These are phyloP conservation scores for Gastracanthus pulcherrimus DNA, from an alignment of 2,888 invertebrate species.

Conservation along the genomic window DNA sequence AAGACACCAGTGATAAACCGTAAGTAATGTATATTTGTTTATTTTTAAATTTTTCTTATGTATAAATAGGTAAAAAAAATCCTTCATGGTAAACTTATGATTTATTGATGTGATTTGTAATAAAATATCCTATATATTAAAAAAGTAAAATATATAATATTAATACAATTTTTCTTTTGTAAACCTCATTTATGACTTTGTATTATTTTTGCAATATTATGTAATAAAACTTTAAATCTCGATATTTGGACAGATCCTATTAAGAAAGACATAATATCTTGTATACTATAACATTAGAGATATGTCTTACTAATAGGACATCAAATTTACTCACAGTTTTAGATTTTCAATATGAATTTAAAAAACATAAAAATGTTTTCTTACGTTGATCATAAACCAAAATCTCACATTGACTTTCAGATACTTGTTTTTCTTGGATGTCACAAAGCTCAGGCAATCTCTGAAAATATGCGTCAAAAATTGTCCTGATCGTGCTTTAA, in stretches of 20 bases:
- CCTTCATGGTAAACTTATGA: neutral
- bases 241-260: too few species aligned
- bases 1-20: constrained; percentile 88
- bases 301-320: too few species aligned
- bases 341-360: neutral
- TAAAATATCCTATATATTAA: neutral
- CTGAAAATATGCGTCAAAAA: constrained; percentile 93
- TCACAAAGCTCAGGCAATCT: constrained; percentile 86
- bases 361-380: too few species aligned
- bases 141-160: neutral
- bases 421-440: constrained; percentile 90
- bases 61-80: neutral
- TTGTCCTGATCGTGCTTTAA: constrained; percentile 87
- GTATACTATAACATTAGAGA: too few species aligned
- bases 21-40: constrained; percentile 67
- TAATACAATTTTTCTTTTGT: neutral
- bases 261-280: too few species aligned
- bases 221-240: too few species aligned
- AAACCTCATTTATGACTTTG: too few species aligned
- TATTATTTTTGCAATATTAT: too few species aligned
- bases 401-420: constrained; percentile 71
- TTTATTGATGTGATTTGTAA: neutral
- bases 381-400: neutral
- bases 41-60: neutral
- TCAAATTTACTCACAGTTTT: too few species aligned